phyloP scores from a whole-genome alignment of 92 coral and sea anemone species.

The Palythoa caribaeorum region DNA sequence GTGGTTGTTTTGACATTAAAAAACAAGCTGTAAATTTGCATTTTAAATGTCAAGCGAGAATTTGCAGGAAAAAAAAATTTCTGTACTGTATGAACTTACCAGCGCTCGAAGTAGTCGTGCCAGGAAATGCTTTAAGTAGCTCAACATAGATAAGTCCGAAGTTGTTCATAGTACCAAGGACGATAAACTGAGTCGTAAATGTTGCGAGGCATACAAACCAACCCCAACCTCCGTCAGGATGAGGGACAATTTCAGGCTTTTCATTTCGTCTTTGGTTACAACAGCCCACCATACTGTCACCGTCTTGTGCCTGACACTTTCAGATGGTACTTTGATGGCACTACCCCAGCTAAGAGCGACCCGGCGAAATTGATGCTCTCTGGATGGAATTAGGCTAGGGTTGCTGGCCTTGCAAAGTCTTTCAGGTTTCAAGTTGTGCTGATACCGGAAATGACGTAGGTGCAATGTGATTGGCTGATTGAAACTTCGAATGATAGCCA shows the following conservation, averaged over 20 bases:
- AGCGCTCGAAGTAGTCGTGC: conserved; percentile 18
- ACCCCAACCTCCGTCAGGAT: conserved; percentile 99
- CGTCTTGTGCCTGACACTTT: not conserved
- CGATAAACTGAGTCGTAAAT: conserved; percentile 89
- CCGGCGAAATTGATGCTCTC: not conserved
- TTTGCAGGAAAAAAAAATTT: not conserved
- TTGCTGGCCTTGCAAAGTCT: not conserved
- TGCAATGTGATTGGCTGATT: conserved; percentile 25
- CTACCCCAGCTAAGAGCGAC: not conserved
- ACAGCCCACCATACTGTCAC: conserved; percentile 70
- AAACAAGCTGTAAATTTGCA: conserved; percentile 13
- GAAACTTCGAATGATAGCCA: not conserved
- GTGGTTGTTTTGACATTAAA: conserved; percentile 20
- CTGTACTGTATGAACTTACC: not conserved
- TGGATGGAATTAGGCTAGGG: not conserved
- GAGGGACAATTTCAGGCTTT: conserved; percentile 77
- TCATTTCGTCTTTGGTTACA: conserved; percentile 74
- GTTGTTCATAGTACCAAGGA: conserved; percentile 97
- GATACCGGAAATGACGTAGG: conserved; percentile 40
- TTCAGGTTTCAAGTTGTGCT: not conserved
- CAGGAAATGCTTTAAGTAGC: conserved; percentile 76
- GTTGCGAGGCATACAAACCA: conserved; percentile 96
- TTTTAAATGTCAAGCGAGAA: not conserved
- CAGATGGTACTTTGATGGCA: not conserved
- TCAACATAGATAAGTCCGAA: conserved; percentile 92